Evolutionary conservation across 2,888 invertebrate genomes (phyloP).

Genomic region (Scelioninae gen. 1): DNA sequence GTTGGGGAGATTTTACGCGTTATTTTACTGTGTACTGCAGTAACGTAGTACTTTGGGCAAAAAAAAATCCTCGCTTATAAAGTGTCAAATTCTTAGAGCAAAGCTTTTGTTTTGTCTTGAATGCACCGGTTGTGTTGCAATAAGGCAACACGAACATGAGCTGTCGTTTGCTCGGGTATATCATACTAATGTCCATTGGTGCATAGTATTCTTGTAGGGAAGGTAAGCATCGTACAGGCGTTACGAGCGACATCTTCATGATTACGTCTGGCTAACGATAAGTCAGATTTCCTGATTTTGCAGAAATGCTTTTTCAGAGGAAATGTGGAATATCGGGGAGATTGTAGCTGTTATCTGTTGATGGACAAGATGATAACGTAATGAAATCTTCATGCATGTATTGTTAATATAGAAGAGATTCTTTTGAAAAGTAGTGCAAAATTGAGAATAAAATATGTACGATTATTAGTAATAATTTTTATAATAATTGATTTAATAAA

Average conservation of each 20-base stretch:
- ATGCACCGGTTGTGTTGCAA: conserved; percentile 39
- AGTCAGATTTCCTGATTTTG: conserved; percentile 45
- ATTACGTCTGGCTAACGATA: conserved; percentile 23
- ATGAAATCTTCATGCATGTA: no score
- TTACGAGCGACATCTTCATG: conserved; percentile 42
- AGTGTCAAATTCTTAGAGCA: not conserved
- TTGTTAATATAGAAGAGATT: no score
- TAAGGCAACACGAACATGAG: conserved; percentile 24
- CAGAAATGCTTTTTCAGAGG: not conserved
- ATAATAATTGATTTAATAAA: no score
- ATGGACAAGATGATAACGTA: conserved; percentile 27
- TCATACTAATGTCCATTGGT: conserved; percentile 39
- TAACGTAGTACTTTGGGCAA: not conserved
- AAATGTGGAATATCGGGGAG: conserved; percentile 1
- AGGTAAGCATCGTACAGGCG: conserved; percentile 49
- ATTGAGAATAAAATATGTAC: no score
- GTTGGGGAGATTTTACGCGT: conserved; percentile 15
- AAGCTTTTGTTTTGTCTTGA: not conserved
- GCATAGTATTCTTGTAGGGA: conserved; percentile 26
- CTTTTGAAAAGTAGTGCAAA: no score
- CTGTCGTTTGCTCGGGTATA: conserved; percentile 27
- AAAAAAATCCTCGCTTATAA: not conserved
- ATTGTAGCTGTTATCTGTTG: conserved; percentile 31
- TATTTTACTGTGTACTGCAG: not conserved
- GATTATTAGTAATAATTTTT: no score